These are phyloP conservation scores for Eupithecia subfuscata DNA, from an alignment of 2,888 invertebrate genomes.

Conservation along the genomic window DNA sequence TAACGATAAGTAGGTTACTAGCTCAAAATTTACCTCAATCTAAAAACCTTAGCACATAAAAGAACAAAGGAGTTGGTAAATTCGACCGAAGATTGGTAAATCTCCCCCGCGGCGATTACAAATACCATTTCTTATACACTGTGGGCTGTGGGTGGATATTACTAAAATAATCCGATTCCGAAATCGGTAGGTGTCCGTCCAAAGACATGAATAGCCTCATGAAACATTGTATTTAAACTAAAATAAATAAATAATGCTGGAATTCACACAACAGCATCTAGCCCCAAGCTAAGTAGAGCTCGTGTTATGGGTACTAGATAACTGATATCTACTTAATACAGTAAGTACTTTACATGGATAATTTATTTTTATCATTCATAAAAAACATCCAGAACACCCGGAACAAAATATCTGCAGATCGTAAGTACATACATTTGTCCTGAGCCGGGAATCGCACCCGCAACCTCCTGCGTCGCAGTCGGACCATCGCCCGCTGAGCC, in stretches of 20 bases:
- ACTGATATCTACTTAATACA: not conserved
- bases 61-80: not conserved
- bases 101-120: conserved; percentile 36
- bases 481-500: not conserved
- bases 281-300: not conserved
- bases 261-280: not conserved
- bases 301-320: not conserved
- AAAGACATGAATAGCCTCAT: not conserved
- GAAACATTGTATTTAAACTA: not conserved
- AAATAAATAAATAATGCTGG: not conserved
- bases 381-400: not conserved
- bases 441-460: not conserved
- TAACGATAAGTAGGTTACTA: too few relatives aligned
- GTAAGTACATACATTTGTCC: not conserved
- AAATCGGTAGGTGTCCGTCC: not conserved
- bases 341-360: not conserved
- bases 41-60: not conserved
- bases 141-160: conserved; percentile 36
- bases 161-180: conserved; percentile 22
- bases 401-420: not conserved
- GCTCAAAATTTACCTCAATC: not conserved
- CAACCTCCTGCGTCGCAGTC: not conserved
- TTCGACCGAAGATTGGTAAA: conserved; percentile 5
- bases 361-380: not conserved
- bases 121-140: conserved; percentile 32